These are phyloP conservation scores for Molorchus minor DNA, from an alignment of 2,888 invertebrate genomes.

Conservation along the genomic window DNA sequence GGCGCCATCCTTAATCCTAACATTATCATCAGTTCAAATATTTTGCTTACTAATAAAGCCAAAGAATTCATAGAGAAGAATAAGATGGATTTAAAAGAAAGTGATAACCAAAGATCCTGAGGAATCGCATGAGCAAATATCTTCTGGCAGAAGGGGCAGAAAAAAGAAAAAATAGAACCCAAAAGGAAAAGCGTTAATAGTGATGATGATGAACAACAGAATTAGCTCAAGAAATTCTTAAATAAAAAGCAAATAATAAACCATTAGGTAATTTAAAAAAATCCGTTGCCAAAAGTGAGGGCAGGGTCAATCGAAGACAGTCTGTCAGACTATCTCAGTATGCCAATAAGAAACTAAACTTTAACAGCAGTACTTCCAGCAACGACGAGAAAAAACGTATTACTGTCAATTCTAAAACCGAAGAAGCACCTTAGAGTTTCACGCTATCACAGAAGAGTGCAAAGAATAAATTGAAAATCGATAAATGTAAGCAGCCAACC, in stretches of 20 bases:
- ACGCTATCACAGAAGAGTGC: slow-evolving; percentile 33
- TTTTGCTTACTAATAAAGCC: slow-evolving; percentile 28
- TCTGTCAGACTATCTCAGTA: slow-evolving; percentile 29
- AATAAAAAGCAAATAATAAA: slow-evolving; percentile 22
- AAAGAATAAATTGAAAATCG: slow-evolving; percentile 40
- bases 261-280: not conserved
- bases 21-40: slow-evolving; percentile 5
- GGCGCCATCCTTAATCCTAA: slow-evolving; percentile 28
- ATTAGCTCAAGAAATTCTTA: slow-evolving; percentile 41
- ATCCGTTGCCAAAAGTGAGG: not conserved
- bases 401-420: slow-evolving; percentile 37
- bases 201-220: slow-evolving; percentile 44
- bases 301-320: slow-evolving; percentile 18
- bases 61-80: slow-evolving; percentile 23
- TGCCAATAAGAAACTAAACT: slow-evolving; percentile 19
- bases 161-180: slow-evolving; percentile 19
- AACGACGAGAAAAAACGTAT: slow-evolving; percentile 9
- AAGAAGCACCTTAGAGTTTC: slow-evolving; percentile 57
- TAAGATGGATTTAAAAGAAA: slow-evolving; percentile 16
- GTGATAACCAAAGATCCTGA: slow-evolving; percentile 5
- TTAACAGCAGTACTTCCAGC: slow-evolving; percentile 18
- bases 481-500: slow-evolving; percentile 42
- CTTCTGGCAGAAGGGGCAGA: slow-evolving; percentile 13
- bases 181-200: slow-evolving; percentile 23
- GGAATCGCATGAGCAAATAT: not conserved